Evolutionary conservation across 2,113 vertebrate genomes (phyloP), one percentile per base, ranked within the genome.

Genomic region (Hystrix brachyura): DNA sequence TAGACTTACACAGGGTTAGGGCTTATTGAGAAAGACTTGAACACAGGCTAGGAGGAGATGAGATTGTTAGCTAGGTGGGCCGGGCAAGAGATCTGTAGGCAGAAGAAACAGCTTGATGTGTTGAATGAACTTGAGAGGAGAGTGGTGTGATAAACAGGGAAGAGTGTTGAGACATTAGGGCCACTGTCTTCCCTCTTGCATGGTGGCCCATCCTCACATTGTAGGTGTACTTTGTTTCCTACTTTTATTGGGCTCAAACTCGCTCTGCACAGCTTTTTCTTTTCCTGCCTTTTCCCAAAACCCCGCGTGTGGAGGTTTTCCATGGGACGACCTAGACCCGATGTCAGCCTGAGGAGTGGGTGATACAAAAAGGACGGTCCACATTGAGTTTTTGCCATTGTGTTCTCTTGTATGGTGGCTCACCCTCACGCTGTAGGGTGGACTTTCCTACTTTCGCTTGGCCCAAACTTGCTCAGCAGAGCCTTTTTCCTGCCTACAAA

Each of bases 61-160:
- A 64, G 15, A 46, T 11, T 51, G 32, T 80, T 51, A 18, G 43
- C 17, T 29, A 27, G 48, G 72, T 38, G n/a, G 8, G 15, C 38
- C 76, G 62, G 65, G 48, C 9, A 57, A 29, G 34, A 48, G 21
- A 32, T 12, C 82, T 53, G 0, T 21, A 5, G 51, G 67, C 1
- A n/a, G 51, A 92, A 43, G 43, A 67, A 34, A 46, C 34, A 19
- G 23, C 67, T 51, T 29, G n/a, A 2, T 34, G 2, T 71, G n/a
- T 60, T 43, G n/a, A 48, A 60, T 32, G 65, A 71, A 38, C 34
- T n/a, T 3, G 21, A 32, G 51, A 71, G 17, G 34, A 51, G 8
- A 13, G 51, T 25, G 7, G 0, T 27, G 25, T 23, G 43, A 12
- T 4, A 14, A 34, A 46, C 1, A 55, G 53, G 53, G 32, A n/a